Percentiles rank a stretch among this genome's conserved stretches.
These are phyloP conservation scores for Melanotaenia boesemani DNA, from an alignment of 2,797 vertebrate genomes.

Conservation along the genomic window DNA sequence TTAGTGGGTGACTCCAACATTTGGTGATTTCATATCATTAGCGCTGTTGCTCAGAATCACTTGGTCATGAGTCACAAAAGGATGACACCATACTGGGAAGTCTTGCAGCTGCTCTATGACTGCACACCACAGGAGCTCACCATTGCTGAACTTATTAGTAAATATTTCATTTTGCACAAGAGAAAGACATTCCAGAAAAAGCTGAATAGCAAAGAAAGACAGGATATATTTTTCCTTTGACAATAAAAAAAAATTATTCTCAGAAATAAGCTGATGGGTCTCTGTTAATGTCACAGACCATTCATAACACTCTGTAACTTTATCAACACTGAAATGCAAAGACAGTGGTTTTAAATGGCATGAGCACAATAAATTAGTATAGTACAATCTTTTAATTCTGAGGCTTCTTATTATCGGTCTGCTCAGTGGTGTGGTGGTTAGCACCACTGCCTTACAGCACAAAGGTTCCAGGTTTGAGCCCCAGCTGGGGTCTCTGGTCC, in stretches of 20 bases:
- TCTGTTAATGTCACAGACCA: neutral
- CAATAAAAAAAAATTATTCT: neutral
- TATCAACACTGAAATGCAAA: neutral
- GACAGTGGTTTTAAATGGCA: too few relatives aligned
- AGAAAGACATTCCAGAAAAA: neutral
- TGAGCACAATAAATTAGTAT: too few relatives aligned
- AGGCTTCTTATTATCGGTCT: too few relatives aligned
- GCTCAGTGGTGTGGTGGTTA: too few relatives aligned
- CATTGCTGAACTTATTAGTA: neutral
- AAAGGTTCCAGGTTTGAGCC: too few relatives aligned
- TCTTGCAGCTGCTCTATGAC: conserved; percentile 9
- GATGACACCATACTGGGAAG: conserved; percentile 16
- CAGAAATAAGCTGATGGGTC: neutral
- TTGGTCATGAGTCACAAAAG: conserved; percentile 42
- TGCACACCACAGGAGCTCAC: neutral
- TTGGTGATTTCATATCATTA: neutral
- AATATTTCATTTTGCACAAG: neutral
- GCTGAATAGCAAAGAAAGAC: neutral
- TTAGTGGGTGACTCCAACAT: neutral
- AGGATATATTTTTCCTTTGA: neutral
- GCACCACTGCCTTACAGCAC: too few relatives aligned
- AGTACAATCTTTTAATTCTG: neutral
- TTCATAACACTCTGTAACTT: too few relatives aligned
- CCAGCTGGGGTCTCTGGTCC: too few relatives aligned
- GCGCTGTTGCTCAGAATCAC: conserved; percentile 14